These are phyloP conservation scores for Branchellion lobata DNA, from an alignment of 2,888 invertebrate species.

Conservation along the genomic window DNA sequence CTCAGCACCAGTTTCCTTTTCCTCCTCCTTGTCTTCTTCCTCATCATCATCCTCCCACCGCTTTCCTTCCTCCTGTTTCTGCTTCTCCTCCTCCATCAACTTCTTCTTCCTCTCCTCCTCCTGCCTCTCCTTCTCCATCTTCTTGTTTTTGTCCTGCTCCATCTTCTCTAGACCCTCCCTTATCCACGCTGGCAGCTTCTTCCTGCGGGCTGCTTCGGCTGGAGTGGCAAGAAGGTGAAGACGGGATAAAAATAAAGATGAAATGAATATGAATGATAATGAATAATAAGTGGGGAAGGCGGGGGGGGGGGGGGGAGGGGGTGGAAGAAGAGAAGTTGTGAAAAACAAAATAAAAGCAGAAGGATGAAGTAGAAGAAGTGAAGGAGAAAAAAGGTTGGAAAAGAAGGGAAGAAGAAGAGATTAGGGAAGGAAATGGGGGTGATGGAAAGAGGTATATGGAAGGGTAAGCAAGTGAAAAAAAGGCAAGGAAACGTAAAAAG, in stretches of 20 bases:
- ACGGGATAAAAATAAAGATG: background rate
- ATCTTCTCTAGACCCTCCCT: conserved; percentile 80
- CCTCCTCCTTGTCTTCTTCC: conserved; percentile 64
- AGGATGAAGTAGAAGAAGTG: background rate
- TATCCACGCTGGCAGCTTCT: conserved; percentile 96
- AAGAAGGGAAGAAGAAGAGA: background rate
- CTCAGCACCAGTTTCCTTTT: conserved; percentile 66
- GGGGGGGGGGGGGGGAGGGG: background rate
- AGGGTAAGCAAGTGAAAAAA: background rate
- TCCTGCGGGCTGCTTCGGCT: conserved; percentile 66
- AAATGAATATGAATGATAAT: background rate
- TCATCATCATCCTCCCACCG: conserved; percentile 67
- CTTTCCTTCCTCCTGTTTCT: conserved; percentile 34
- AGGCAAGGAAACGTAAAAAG: background rate
- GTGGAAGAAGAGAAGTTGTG: background rate
- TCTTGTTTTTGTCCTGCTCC: conserved; percentile 58
- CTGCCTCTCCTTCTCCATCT: conserved; percentile 70
- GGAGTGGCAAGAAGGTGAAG: background rate
- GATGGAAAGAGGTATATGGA: background rate
- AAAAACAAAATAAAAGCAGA: no score
- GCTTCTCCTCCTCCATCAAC: background rate
- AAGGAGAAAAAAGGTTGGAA: background rate
- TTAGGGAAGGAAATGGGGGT: background rate
- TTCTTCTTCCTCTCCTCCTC: conserved; percentile 21
- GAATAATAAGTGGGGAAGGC: background rate